Percentiles rank a stretch among this genome's conserved stretches.
Evolutionary conservation across 1,140 invertebrate species (phyloP).

Genomic region (Carposina sasakii): DNA sequence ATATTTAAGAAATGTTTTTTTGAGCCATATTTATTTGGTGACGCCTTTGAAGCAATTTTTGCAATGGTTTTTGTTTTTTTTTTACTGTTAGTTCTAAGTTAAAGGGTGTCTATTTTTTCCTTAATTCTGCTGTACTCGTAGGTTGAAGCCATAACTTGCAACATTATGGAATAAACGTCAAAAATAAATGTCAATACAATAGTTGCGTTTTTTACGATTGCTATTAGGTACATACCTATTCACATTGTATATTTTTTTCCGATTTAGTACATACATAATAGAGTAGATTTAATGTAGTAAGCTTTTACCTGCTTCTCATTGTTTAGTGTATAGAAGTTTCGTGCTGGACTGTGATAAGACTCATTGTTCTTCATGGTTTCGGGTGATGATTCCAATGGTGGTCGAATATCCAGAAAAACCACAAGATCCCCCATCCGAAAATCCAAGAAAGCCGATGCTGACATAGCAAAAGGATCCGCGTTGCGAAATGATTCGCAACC

Average conservation of each 20-base stretch:
- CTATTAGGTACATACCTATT: constrained; percentile 55
- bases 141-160: too few relatives aligned
- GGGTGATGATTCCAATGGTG: constrained; percentile 72
- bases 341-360: constrained; percentile 48
- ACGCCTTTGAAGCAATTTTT: too few relatives aligned
- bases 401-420: constrained; percentile 69
- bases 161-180: constrained; percentile 25
- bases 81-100: too few relatives aligned
- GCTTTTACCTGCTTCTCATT: constrained; percentile 59
- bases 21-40: too few relatives aligned
- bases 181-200: constrained; percentile 54
- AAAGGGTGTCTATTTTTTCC: too few relatives aligned
- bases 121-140: too few relatives aligned
- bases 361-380: constrained; percentile 70
- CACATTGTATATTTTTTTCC: too few relatives aligned
- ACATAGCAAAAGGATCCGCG: constrained; percentile 68
- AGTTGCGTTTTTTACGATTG: constrained; percentile 41
- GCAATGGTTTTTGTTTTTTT: too few relatives aligned
- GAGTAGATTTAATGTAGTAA: too few relatives aligned
- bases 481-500: constrained; percentile 73
- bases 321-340: constrained; percentile 55
- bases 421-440: constrained; percentile 69
- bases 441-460: constrained; percentile 68
- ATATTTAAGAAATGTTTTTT: too few relatives aligned
- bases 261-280: too few relatives aligned